phyloP scores from a whole-genome alignment of 2,113 vertebrate species.

The Grammomys dolichurus region DNA sequence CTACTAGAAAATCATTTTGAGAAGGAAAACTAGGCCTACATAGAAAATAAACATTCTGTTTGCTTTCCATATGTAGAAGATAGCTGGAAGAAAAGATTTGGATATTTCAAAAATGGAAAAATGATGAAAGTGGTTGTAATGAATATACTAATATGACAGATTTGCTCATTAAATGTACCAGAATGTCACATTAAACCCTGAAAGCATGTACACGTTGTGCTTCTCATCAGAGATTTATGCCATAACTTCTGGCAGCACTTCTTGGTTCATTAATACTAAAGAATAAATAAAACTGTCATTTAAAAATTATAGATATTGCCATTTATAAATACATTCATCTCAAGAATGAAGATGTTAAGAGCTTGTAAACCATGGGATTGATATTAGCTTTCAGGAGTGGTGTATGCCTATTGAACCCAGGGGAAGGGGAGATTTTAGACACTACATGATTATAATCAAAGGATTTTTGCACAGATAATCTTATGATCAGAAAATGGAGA shows the following conservation, averaged over 20 bases:
- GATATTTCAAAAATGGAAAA: background rate
- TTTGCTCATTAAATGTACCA: background rate
- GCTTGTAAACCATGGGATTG: background rate
- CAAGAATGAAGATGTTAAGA: background rate
- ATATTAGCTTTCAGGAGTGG: fast-evolving
- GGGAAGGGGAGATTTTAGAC: background rate
- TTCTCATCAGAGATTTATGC: background rate
- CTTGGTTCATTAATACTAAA: background rate
- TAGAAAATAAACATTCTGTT: background rate
- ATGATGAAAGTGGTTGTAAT: background rate
- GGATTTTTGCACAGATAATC: background rate
- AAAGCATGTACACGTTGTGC: background rate
- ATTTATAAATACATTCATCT: background rate
- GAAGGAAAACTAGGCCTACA: background rate
- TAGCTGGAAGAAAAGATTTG: background rate
- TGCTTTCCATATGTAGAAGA: background rate
- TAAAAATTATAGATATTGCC: background rate
- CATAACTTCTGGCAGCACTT: background rate
- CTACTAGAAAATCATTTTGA: background rate
- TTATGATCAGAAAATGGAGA: background rate
- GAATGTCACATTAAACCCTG: background rate
- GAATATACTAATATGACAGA: background rate
- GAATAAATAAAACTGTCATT: background rate
- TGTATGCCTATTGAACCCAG: background rate
- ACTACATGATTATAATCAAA: background rate